Evolutionary conservation across 2,888 invertebrate genomes (phyloP).

Genomic region (Drosophila prostipennis): DNA sequence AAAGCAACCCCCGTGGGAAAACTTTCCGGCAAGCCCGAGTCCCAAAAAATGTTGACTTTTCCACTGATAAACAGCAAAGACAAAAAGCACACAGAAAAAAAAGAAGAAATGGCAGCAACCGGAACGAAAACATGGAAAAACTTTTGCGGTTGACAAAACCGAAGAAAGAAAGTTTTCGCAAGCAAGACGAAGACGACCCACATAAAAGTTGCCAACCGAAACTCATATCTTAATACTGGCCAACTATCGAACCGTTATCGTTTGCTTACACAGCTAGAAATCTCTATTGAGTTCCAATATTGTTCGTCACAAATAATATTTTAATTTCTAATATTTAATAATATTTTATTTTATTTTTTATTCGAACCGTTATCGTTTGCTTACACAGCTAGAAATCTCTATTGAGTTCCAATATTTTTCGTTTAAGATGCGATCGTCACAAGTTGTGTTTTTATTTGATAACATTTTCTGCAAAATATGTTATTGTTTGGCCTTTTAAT

Average conservation of each 20-base stretch:
- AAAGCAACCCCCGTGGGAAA: background rate
- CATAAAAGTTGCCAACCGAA: constrained; percentile 57
- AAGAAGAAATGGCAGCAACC: background rate
- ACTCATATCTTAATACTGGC: constrained; percentile 18
- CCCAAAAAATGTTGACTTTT: constrained; percentile 46
- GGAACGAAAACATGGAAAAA: constrained; percentile 40
- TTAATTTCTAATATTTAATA: too few species aligned
- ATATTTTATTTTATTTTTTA: too few species aligned
- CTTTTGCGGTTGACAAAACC: constrained; percentile 65
- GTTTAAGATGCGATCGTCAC: too few species aligned
- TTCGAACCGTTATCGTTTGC: constrained; percentile 3
- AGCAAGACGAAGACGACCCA: constrained; percentile 40
- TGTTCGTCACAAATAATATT: too few species aligned
- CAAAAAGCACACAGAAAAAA: background rate
- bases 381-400: background rate
- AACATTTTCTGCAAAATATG: background rate
- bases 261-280: background rate
- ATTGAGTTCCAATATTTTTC: too few species aligned
- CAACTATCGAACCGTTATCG: constrained; percentile 16
- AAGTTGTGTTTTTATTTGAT: too few species aligned
- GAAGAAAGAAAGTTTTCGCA: constrained; percentile 53
- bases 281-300: too few species aligned
- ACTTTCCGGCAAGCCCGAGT: constrained; percentile 8
- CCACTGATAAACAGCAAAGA: constrained; percentile 56
- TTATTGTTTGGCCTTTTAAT: too few species aligned